Base-by-base conservation (phyloP, 2,888 invertebrate species). In the Acanthopleura granulata region DNA sequence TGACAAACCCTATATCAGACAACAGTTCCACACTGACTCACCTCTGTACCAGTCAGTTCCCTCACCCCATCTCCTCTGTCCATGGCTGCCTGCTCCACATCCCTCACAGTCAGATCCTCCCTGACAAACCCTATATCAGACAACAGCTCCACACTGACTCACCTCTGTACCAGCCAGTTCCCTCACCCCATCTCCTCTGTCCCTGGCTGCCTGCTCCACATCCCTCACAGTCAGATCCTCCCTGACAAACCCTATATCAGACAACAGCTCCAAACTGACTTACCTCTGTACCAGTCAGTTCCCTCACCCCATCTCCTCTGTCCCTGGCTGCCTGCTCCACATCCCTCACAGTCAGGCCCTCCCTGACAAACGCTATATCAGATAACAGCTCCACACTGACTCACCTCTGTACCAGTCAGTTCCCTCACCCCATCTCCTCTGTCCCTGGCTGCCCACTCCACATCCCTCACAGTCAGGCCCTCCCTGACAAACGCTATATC, bases 1-100 rank as follows among this genome's bases (percentile, higher is more conserved):
- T 81, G 9, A 96, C 91, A 90, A 97, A 97, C 73, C 95, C 94
- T 93, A 96, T 94, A 74, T 94, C 93, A 75, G 92, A 91, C n/a
- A 97, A 91, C 82, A 95, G 92, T 62, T 93, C 91, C 0, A 94
- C 94, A 85, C n/a, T n/a, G n/a, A 72, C 78, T 73, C 62, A 88
- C 88, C 83, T 87, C 86, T 22, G 76, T 71, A 22, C 88, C 88
- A 51, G 88, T 87, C 9, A 83, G 79, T 27, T 83, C 79, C 15
- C 81, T 49, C 15, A 89, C 85, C 11, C 89, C 89, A 81, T 89
- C 89, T n/a, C n/a, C n/a, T 69, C 81, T 76, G n/a, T n/a, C n/a
- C n/a, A n/a, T n/a, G 1, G 83, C 84, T 15, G 81, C 79, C 15
- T 80, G 49, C 15, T 88, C 87, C 22, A 88, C 83, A 72, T 83